phyloP scores from a whole-genome alignment of 2,113 vertebrate species.

The Amphiprion percula region DNA sequence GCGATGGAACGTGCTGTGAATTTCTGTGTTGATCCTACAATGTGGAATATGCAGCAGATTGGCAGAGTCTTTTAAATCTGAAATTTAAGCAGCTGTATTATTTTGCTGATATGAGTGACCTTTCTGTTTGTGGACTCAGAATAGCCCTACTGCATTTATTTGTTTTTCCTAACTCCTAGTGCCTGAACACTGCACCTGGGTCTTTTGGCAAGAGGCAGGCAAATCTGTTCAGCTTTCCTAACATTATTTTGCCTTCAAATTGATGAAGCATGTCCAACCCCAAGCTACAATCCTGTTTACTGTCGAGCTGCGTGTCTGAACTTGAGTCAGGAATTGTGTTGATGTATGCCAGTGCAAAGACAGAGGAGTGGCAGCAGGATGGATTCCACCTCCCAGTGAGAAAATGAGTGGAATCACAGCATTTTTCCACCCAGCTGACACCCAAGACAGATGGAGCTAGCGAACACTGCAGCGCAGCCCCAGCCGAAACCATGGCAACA shows the following conservation, averaged over 20 bases:
- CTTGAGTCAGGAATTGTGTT: slow-evolving; percentile 37
- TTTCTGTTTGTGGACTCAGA: slow-evolving; percentile 36
- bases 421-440: slow-evolving; percentile 72
- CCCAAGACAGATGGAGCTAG: slow-evolving; percentile 75
- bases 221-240: slow-evolving; percentile 47
- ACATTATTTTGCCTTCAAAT: slow-evolving; percentile 55
- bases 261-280: slow-evolving; percentile 50
- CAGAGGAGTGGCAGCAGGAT: slow-evolving; percentile 66
- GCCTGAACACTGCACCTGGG: slow-evolving; percentile 51
- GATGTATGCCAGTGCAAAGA: slow-evolving; percentile 48
- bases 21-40: background rate
- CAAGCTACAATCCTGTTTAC: slow-evolving; percentile 57
- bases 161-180: slow-evolving; percentile 14
- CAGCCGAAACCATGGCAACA: slow-evolving; percentile 80
- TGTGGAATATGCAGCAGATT: slow-evolving; percentile 14
- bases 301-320: slow-evolving; percentile 42
- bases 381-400: slow-evolving; percentile 67
- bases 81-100: slow-evolving; percentile 39
- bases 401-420: slow-evolving; percentile 76
- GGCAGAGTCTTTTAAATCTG: slow-evolving; percentile 7
- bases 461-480: slow-evolving; percentile 59
- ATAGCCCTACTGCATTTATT: slow-evolving; percentile 42
- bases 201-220: slow-evolving; percentile 52
- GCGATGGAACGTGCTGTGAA: background rate
- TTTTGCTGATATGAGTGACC: slow-evolving; percentile 41